Evolutionary conservation across 2,797 vertebrate genomes (phyloP), one percentile per base, ranked within the genome.

Genomic region (Sebastiscus albofasciatus): DNA sequence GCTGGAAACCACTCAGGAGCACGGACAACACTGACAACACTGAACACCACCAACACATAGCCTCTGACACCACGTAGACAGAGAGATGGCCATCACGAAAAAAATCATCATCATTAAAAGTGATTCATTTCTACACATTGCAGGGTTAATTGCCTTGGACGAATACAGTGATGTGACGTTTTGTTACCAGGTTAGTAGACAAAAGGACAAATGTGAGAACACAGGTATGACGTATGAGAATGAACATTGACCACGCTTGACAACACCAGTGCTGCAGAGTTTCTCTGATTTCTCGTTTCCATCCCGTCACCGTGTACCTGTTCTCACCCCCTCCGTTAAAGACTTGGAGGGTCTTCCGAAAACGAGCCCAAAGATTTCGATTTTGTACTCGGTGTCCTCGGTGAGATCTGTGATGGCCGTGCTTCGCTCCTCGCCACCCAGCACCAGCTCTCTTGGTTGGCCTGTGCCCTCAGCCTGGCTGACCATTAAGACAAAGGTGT

Each of bases 401-500:
- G 83, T 92, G 90, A 99, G 96, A 84, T 95, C 96, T 59, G 93
- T 94, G 83, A 99, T 80, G 4, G 94, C 92, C 22, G 94, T 91
- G 79, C 92, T 96, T 77, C 97, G 96, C 75, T 97, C 97, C 0
- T 96, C 95, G 77, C 97, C 96, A 36, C 93, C 91, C 31, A 98
- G 86, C 75, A 95, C 97, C 73, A 97, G 93, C 89, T 97, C 97
- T 92, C 91, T 93, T 0, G 96, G 96, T 66, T 96, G 94, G 64
- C 91, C 93, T 12, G 92, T 92, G 88, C 85, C 95, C 60, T 95
- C 94, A 20, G 92, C 85, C 79, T 97, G 95, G 92, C 95, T 95
- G 90, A 98, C 93, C 96, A 96, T 98, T 91, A 99, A 89, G 81
- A 97, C 94, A 96, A 99, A 99, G 67, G 95, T 97, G 94, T 99